Percentiles rank a stretch among this genome's conserved stretches.
phyloP scores from a whole-genome alignment of 2,888 invertebrate species.

The Autographa pulchrina region DNA sequence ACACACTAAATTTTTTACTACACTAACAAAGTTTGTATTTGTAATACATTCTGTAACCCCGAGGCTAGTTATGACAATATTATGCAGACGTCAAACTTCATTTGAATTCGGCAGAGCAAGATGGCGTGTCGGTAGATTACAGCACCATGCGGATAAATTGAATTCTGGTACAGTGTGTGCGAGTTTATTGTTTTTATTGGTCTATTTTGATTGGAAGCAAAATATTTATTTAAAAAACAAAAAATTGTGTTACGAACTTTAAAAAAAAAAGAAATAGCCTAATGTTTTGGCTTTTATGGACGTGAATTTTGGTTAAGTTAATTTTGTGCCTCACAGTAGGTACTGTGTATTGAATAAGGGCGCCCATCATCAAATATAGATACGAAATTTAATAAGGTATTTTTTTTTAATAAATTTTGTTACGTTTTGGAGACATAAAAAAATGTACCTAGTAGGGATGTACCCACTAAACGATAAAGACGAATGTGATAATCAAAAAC shows the following conservation, averaged over 20 bases:
- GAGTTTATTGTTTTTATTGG: neutral
- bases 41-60: slow-evolving; percentile 30
- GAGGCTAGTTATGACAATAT: slow-evolving; percentile 61
- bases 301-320: too few species aligned
- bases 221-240: neutral
- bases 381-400: too few species aligned
- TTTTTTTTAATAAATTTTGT: too few species aligned
- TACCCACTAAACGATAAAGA: too few species aligned
- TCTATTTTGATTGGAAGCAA: slow-evolving; percentile 8
- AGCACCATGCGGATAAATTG: slow-evolving; percentile 64
- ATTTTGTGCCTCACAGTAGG: too few species aligned
- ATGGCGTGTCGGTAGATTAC: slow-evolving; percentile 74
- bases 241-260: neutral
- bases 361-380: too few species aligned
- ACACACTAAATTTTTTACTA: slow-evolving; percentile 14
- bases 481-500: too few species aligned
- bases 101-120: slow-evolving; percentile 78
- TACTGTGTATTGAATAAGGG: too few species aligned
- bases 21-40: slow-evolving; percentile 22
- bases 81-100: slow-evolving; percentile 76
- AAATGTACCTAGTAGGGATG: too few species aligned
- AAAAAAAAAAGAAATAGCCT: too few species aligned
- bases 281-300: too few species aligned
- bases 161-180: slow-evolving; percentile 33
- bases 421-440: too few species aligned